phyloP scores from a whole-genome alignment of 2,888 invertebrate genomes.

The Platerodrilus igneus region DNA sequence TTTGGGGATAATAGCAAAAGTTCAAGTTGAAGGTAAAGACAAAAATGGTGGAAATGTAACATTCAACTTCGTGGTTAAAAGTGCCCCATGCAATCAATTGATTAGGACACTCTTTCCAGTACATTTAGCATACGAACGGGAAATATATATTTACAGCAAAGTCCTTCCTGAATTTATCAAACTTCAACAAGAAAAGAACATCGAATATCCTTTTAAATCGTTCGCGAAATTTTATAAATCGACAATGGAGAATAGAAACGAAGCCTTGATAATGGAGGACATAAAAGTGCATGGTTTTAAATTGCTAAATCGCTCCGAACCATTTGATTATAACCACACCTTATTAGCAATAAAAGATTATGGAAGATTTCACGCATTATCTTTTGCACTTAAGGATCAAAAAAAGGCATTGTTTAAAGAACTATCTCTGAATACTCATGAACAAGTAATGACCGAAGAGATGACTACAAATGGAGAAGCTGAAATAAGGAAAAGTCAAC shows the following conservation, averaged over 20 bases:
- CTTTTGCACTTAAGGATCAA: constrained; percentile 33
- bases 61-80: constrained; percentile 34
- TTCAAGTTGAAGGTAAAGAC: constrained; percentile 19
- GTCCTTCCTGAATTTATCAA: constrained; percentile 19
- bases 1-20: constrained; percentile 31
- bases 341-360: constrained; percentile 32
- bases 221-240: constrained; percentile 24
- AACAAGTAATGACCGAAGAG: constrained; percentile 22
- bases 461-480: neutral
- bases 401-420: constrained; percentile 28
- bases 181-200: constrained; percentile 14
- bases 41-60: constrained; percentile 15
- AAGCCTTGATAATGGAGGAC: constrained; percentile 31
- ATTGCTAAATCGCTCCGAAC: constrained; percentile 21
- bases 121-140: constrained; percentile 29
- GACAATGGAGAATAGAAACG: constrained; percentile 22
- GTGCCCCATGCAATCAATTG: constrained; percentile 27
- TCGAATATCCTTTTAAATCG: constrained; percentile 19
- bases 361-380: constrained; percentile 35
- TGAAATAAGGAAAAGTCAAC: constrained; percentile 4
- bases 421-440: constrained; percentile 20
- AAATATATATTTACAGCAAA: constrained; percentile 27
- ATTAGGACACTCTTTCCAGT: constrained; percentile 30
- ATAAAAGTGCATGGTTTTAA: constrained; percentile 32
- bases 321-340: constrained; percentile 33